Evolutionary conservation across 2,888 invertebrate species (phyloP).

Genomic region (Philopedon plagiatum): DNA sequence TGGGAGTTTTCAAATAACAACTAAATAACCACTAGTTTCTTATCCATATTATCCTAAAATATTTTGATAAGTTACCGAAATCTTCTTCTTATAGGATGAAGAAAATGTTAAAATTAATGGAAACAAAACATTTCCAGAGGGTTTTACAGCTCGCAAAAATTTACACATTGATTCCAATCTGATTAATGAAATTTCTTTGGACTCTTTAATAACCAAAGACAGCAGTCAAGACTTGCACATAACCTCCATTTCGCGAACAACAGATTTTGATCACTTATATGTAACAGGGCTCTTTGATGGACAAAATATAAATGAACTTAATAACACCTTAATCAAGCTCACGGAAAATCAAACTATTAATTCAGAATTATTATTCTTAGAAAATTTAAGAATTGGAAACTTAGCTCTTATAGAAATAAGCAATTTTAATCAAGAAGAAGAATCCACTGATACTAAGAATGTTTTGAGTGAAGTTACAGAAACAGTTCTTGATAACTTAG

Average conservation of each 20-base stretch:
- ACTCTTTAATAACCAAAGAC: slow-evolving; percentile 70
- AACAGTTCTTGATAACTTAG: slow-evolving; percentile 40
- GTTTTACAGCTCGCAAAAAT: slow-evolving; percentile 65
- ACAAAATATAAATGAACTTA: slow-evolving; percentile 67
- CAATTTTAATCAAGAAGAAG: not conserved
- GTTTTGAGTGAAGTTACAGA: not conserved
- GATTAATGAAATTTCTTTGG: slow-evolving; percentile 68
- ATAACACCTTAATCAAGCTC: slow-evolving; percentile 66
- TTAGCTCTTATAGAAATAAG: slow-evolving; percentile 55
- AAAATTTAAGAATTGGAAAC: slow-evolving; percentile 59
- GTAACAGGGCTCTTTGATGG: slow-evolving; percentile 67
- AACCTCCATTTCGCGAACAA: slow-evolving; percentile 65
- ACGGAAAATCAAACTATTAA: slow-evolving; percentile 66
- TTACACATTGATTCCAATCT: slow-evolving; percentile 66
- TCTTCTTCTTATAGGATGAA: slow-evolving; percentile 58
- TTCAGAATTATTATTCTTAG: slow-evolving; percentile 66
- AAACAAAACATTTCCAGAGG: slow-evolving; percentile 68
- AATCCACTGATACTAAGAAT: not conserved
- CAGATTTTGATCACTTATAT: slow-evolving; percentile 69
- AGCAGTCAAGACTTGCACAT: slow-evolving; percentile 69
- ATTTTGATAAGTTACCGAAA: not conserved
- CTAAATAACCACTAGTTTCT: too few relatives aligned
- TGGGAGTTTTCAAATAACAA: too few relatives aligned
- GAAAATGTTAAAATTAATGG: slow-evolving; percentile 66
- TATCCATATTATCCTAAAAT: not conserved